Evolutionary conservation across 2,113 vertebrate genomes (phyloP), one percentile per base, ranked within the genome.

Genomic region (Manacus vitellinus): DNA sequence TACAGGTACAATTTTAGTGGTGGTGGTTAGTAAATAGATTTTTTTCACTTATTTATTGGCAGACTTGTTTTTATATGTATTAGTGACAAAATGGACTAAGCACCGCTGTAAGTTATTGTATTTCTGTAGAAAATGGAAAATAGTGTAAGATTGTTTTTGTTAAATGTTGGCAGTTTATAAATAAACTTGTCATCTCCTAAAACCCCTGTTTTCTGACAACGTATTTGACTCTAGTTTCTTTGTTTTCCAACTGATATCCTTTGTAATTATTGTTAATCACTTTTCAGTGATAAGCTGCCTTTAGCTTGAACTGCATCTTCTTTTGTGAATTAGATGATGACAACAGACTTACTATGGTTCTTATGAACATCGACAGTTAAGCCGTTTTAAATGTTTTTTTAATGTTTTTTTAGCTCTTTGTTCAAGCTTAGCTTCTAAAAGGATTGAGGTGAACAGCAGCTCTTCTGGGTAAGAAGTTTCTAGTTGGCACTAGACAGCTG

Each of bases 151-250:
- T 77, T n/a, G 27, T 96, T 97, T 97, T 98, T 97, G 95, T 96
- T 97, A 97, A 96, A 95, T 97, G 94, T 98, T 96, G 78, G 43
- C 82, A 95, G 76, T 98, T 98, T 98, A 92, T 96, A 97, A 98
- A 98, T 98, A 98, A 98, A 98, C 71, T 96, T 97, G 96, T 96
- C 66, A 87, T 96, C 92, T 98, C 94, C 84, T 96, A 93, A 97
- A 96, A 96, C 16, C 3, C 27, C 22, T 86, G 30, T 92, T 88
- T 72, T 83, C 49, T 86, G 18, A 30, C 56, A 85, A 28, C 43
- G 43, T 43, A 10, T 6, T 55, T 79, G 28, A 51, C 20, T 83
- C 18, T 4, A 54, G 9, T 93, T 94, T 88, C 46, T 17, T 85
- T 89, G 19, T 80, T 74, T 72, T n/a, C 44, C 25, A 51, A 23